Evolutionary conservation across 2,888 invertebrate genomes (phyloP).

Genomic region (Venusia cambrica): DNA sequence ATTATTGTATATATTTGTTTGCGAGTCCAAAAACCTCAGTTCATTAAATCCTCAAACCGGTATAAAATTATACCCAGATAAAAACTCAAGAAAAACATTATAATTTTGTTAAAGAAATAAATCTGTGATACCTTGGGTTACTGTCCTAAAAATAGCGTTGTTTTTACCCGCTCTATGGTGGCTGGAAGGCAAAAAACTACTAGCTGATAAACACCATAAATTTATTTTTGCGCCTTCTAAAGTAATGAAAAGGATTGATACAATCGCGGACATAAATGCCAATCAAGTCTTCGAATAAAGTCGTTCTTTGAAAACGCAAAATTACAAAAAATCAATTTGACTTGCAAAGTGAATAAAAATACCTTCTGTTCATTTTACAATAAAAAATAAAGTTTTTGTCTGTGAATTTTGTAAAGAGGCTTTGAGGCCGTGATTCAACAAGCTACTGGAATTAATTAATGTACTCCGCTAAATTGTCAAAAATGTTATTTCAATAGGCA

Average conservation of each 20-base stretch:
- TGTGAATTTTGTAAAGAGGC: too few relatives aligned
- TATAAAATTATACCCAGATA: conserved; percentile 1
- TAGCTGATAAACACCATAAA: conserved; percentile 20
- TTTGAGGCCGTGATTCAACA: too few relatives aligned
- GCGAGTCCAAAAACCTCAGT: neutral
- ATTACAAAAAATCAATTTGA: conserved; percentile 1
- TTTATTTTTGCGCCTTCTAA: conserved; percentile 26
- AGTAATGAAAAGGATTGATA: conserved; percentile 17
- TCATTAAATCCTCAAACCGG: neutral
- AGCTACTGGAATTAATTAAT: too few relatives aligned
- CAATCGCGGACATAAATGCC: conserved; percentile 14
- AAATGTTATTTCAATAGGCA: too few relatives aligned
- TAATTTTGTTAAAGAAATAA: conserved; percentile 18
- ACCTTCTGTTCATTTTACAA: too few relatives aligned
- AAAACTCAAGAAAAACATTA: conserved; percentile 18
- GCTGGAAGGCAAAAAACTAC: conserved; percentile 19
- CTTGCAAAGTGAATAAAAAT: too few relatives aligned
- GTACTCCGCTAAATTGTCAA: too few relatives aligned
- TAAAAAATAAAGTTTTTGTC: too few relatives aligned
- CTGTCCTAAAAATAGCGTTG: conserved; percentile 19
- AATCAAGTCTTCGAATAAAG: too few relatives aligned
- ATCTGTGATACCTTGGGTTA: conserved; percentile 17
- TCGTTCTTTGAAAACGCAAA: too few relatives aligned
- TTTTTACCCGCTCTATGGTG: conserved; percentile 12
- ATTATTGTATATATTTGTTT: too few relatives aligned